Conservation (phyloP, 2,888 invertebrate species). For the Nomada goodeniana region DNA sequence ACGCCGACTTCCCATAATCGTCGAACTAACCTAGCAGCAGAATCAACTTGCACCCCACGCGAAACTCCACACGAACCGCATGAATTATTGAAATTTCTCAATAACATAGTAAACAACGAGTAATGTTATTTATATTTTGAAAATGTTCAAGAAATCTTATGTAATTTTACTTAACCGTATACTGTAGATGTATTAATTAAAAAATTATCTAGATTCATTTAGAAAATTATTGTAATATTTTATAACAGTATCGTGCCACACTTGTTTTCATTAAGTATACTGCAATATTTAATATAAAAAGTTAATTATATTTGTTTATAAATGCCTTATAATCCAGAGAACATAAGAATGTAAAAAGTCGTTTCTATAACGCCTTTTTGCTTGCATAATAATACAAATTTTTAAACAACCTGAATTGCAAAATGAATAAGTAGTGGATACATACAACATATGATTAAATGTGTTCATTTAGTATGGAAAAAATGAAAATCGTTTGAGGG, state of each 20-base stretch:
- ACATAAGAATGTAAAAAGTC: not conserved
- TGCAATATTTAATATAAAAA: not conserved
- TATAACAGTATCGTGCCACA: not conserved
- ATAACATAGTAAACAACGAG: not conserved
- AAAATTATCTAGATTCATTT: not conserved
- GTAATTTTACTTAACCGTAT: not conserved
- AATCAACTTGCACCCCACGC: conserved; percentile 45
- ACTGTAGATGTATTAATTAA: not conserved
- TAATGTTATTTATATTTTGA: not conserved
- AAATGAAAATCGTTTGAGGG: too few relatives aligned
- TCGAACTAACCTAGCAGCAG: conserved; percentile 56
- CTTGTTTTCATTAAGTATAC: not conserved
- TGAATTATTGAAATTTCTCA: conserved; percentile 23
- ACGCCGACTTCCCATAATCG: conserved; percentile 63
- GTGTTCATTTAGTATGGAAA: too few relatives aligned
- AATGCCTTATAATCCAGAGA: not conserved
- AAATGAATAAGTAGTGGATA: too few relatives aligned
- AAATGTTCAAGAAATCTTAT: not conserved
- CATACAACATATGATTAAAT: too few relatives aligned
- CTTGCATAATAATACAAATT: too few relatives aligned
- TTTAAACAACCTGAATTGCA: too few relatives aligned
- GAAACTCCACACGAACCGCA: conserved; percentile 23
- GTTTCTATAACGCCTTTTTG: not conserved
- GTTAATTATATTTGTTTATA: not conserved
- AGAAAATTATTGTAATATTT: not conserved